Evolutionary conservation across 2,797 vertebrate genomes (phyloP).

Genomic region (Poecilia wingei): DNA sequence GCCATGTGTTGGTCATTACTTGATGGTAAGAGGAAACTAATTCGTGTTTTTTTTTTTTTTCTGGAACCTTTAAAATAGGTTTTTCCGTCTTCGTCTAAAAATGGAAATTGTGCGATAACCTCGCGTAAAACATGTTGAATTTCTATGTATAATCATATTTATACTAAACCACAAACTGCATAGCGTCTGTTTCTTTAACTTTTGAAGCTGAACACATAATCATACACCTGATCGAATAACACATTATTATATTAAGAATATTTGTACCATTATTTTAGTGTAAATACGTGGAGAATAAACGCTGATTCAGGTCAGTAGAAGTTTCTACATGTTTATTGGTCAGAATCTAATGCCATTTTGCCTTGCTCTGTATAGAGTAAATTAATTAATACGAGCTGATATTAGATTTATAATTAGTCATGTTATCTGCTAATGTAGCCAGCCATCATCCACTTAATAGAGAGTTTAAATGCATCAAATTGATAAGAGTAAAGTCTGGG

Average conservation of each 20-base stretch:
- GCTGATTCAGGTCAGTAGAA: not conserved
- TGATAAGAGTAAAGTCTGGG: not conserved
- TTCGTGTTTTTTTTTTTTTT: conserved; percentile 30
- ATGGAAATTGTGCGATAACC: not conserved
- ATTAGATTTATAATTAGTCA: not conserved
- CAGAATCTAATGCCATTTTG: not conserved
- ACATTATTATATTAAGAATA: not conserved
- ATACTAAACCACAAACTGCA: not conserved
- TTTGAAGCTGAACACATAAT: not conserved
- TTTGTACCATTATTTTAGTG: not conserved
- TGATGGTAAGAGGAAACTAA: conserved; percentile 25
- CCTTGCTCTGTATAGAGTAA: not conserved
- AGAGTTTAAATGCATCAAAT: not conserved
- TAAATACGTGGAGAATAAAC: not conserved
- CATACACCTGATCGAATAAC: not conserved
- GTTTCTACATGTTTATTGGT: not conserved
- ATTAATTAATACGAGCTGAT: not conserved
- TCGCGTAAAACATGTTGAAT: not conserved
- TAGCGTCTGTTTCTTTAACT: not conserved
- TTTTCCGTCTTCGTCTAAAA: not conserved
- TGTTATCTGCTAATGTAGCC: not conserved
- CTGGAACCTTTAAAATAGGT: conserved; percentile 12
- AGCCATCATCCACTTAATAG: too few species aligned
- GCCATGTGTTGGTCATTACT: conserved; percentile 63
- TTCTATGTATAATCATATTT: not conserved